Base-by-base conservation (phyloP, 2,113 vertebrate species). In the Monopterus albus region DNA sequence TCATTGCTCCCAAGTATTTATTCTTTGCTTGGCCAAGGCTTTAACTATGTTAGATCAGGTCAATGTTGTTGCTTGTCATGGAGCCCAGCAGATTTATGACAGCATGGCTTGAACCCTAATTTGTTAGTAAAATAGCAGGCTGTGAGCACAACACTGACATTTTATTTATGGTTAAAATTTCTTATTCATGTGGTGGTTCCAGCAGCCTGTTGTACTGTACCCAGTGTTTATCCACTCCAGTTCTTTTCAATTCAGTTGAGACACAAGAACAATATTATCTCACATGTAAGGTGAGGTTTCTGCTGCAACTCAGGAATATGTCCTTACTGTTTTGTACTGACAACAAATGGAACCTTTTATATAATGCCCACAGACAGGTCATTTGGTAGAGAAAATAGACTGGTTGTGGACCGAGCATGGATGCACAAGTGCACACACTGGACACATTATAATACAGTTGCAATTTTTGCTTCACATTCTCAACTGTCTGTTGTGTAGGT, bases 381-480 rank as follows among this genome's bases (percentile, higher is more conserved):
- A 69, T 61, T 50, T 38, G 17, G 36, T n/a, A 6, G 39, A 40
- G 40, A 35, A 67, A 67, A 73, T 62, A 49, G 50, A 38, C 20
- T 6, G 28, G n/a, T 6, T 0, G 6, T 17, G n/a, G 25, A 20
- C 18, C 40, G 40, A 40, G 51, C 60, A 17, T 26, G 35, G 43
- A 7, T 64, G 50, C 33, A 11, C 43, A 20, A 52, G 2, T 51
- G 52, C 59, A 51, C 39, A 39, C 59, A 8, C 6, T 18, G 31
- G 51, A 49, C 38, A 33, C 31, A 47, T 69, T 64, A 69, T 46
- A 14, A 14, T 52, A 18, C 0, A 2, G 39, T 60, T 21, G n/a
- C 42, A 20, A n/a, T 39, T 31, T 66, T 10, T 35, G 50, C 40
- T 78, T 33, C 33, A 26, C 18, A 58, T 18, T 21, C 59, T n/a